Conservation (phyloP, 2,113 vertebrate genomes). For the Redunca redunca region DNA sequence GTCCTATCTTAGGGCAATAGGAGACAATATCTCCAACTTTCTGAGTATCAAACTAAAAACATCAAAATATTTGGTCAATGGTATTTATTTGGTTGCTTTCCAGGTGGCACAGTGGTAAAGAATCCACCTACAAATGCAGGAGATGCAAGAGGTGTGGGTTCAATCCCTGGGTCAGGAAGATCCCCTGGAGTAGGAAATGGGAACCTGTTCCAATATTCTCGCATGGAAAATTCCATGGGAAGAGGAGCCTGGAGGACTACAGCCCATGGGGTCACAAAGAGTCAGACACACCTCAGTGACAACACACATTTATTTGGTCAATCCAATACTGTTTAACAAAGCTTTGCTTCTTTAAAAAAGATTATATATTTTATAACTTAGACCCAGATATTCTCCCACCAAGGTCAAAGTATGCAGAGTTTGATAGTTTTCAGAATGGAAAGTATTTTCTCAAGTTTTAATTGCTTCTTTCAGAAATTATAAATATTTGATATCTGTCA, state of each 20-base stretch:
- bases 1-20: background rate
- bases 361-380: background rate
- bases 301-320: background rate
- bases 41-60: background rate
- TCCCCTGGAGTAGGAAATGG: background rate
- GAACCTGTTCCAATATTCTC: background rate
- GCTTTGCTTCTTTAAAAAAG: background rate
- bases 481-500: background rate
- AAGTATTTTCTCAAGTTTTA: background rate
- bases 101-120: background rate
- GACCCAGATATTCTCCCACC: background rate
- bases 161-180: background rate
- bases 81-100: background rate
- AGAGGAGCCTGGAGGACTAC: background rate
- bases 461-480: background rate
- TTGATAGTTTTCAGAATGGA: background rate
- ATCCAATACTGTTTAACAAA: background rate
- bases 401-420: background rate
- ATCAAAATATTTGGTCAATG: background rate
- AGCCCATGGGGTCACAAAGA: background rate
- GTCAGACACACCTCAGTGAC: background rate
- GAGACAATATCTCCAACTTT: background rate
- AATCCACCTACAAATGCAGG: background rate
- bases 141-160: background rate
- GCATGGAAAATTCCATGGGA: background rate